Evolutionary conservation across 2,113 vertebrate species (phyloP).

Genomic region (Cricetomys ansorgei): DNA sequence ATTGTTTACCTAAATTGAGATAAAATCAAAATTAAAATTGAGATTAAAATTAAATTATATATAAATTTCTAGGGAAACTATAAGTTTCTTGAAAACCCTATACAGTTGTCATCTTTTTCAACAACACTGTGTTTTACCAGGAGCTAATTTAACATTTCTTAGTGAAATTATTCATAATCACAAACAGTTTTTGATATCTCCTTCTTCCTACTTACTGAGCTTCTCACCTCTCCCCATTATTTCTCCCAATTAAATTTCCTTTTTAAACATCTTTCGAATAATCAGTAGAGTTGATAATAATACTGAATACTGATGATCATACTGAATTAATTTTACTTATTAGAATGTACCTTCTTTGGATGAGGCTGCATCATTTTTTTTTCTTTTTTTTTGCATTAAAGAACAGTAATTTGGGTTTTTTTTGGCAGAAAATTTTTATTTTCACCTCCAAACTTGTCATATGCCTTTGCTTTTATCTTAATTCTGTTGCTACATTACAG

Average conservation of each 20-base stretch:
- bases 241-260: neutral
- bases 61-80: neutral
- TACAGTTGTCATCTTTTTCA: neutral
- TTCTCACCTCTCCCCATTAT: neutral
- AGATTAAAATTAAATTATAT: neutral
- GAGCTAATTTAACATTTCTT: neutral
- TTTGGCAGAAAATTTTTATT: neutral
- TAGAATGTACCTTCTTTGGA: neutral
- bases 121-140: neutral
- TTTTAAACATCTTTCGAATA: neutral
- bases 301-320: too few relatives aligned
- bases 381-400: neutral
- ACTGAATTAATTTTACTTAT: neutral
- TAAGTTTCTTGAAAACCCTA: neutral
- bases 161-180: neutral
- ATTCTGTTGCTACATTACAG: neutral
- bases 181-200: neutral
- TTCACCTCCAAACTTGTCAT: neutral
- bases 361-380: neutral
- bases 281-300: neutral
- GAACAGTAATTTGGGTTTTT: neutral
- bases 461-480: conserved; percentile 9
- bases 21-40: too few relatives aligned
- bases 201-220: neutral
- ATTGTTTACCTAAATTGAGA: neutral